These are phyloP conservation scores for Oryzaephilus surinamensis DNA, from an alignment of 1,140 invertebrate species.

Conservation along the genomic window DNA sequence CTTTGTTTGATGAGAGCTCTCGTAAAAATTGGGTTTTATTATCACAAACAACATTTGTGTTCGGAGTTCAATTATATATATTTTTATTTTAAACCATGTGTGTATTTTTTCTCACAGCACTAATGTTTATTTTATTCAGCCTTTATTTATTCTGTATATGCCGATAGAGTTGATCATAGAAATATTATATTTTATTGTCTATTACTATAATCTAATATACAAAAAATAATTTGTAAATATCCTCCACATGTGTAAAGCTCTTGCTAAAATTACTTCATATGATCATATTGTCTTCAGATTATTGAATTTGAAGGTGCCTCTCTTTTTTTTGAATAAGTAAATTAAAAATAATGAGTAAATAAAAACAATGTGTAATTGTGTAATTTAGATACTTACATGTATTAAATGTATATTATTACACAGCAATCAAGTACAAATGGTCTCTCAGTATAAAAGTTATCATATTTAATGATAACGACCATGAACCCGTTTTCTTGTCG, in stretches of 20 bases:
- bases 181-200: slow-evolving; percentile 8
- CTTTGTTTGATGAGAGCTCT: slow-evolving; percentile 32
- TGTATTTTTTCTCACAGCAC: slow-evolving; percentile 21
- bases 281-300: too few species aligned
- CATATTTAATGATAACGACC: slow-evolving; percentile 38
- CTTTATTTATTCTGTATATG: slow-evolving; percentile 20
- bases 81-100: slow-evolving; percentile 17
- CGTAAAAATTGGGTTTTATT: slow-evolving; percentile 34
- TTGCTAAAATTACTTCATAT: too few species aligned
- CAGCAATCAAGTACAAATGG: slow-evolving; percentile 33
- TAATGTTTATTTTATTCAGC: slow-evolving; percentile 23
- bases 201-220: too few species aligned
- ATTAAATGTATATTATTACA: slow-evolving; percentile 37
- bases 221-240: too few species aligned
- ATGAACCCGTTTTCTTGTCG: slow-evolving; percentile 34
- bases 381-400: slow-evolving; percentile 33
- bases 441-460: slow-evolving; percentile 35
- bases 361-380: slow-evolving; percentile 15
- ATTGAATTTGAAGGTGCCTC: too few species aligned
- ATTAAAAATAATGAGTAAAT: slow-evolving; percentile 19
- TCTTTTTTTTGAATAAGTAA: too few species aligned
- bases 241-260: too few species aligned
- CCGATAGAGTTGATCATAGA: slow-evolving; percentile 9
- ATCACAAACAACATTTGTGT: slow-evolving; percentile 32
- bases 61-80: slow-evolving; percentile 18